Conservation (phyloP, 1,140 invertebrate species). For the Aleiodes sp. region DNA sequence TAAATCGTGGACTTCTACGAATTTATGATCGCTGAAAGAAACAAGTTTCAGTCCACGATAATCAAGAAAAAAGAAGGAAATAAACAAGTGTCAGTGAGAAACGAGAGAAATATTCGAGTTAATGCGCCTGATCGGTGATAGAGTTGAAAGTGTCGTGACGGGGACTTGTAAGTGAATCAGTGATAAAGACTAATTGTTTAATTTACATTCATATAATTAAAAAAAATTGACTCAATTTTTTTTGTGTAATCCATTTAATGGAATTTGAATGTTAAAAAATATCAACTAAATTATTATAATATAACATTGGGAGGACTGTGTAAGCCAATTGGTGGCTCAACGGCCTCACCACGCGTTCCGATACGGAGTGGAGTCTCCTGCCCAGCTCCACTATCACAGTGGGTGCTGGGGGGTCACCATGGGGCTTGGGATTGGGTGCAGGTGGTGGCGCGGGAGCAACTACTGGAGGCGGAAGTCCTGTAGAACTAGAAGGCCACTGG, state of each 20-base stretch:
- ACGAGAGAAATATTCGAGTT: not conserved
- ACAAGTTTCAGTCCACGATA: no score
- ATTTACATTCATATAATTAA: no score
- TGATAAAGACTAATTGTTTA: no score
- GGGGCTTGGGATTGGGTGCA: slow-evolving; percentile 60
- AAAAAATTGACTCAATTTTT: no score
- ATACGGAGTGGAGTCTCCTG: slow-evolving; percentile 65
- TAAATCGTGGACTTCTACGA: not conserved
- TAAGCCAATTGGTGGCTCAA: slow-evolving; percentile 29
- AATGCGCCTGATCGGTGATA: no score
- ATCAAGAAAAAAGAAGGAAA: no score
- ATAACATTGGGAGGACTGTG: not conserved
- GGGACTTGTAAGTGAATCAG: not conserved
- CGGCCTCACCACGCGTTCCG: slow-evolving; percentile 66
- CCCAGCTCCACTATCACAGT: slow-evolving; percentile 67
- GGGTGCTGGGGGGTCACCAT: slow-evolving; percentile 66
- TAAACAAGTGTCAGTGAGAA: no score
- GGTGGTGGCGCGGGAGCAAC: slow-evolving; percentile 57
- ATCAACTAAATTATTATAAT: no score
- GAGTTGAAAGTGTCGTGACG: not conserved
- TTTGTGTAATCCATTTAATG: no score
- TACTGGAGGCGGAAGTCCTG: slow-evolving; percentile 59
- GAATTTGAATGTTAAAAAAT: no score
- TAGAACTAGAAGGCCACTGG: slow-evolving; percentile 64
- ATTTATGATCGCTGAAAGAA: no score